Base-by-base conservation (phyloP, 2,888 invertebrate species). In the Thumatha senex region DNA sequence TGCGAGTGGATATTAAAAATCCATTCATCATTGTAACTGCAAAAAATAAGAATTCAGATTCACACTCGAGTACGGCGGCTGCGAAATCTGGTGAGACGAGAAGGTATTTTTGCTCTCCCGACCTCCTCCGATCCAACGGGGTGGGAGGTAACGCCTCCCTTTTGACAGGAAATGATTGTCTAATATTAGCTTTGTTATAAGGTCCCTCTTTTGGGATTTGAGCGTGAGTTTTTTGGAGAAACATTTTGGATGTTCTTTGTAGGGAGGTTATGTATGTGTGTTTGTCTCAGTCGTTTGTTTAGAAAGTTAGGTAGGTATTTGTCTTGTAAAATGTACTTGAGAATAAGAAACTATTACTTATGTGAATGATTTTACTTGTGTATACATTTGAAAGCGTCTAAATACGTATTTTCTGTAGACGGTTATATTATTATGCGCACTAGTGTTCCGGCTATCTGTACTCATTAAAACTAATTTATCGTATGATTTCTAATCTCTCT, bases 91-190 rank as follows among this genome's bases (percentile, higher is more conserved):
- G 82, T 81, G 83, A 84, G 82, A 82, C 82, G 86, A 81, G 85
- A 84, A 80, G 86, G 84, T 83, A 84, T 86, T 82, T 64, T 74
- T 79, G 71, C 71, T 66, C 68, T 9, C 76, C 67, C 78, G 70
- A 70, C 59, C 57, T 63, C 69, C 62, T 70, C 70, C 75, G 70
- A 69, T 72, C 73, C 70, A 73, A 72, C 74, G 74, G 78, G 67
- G 56, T 31, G 64, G 73, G 69, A 79, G 76, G 67, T 56, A 71
- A 70, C 61, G 70, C 82, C 87, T 80, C 86, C 86, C 86, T 84
- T 89, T 87, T 90, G 88, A 89, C 89, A 89, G 88, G 90, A 91
- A 90, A 91, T 90, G 89, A 89, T 90, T 89, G 89, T 88, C 90
- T 89, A 89, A 90, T 89, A 89, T 89, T 89, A 89, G 90, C 90